These are phyloP conservation scores for Nephrotoma flavescens DNA, from an alignment of 2,888 invertebrate species.

Conservation along the genomic window DNA sequence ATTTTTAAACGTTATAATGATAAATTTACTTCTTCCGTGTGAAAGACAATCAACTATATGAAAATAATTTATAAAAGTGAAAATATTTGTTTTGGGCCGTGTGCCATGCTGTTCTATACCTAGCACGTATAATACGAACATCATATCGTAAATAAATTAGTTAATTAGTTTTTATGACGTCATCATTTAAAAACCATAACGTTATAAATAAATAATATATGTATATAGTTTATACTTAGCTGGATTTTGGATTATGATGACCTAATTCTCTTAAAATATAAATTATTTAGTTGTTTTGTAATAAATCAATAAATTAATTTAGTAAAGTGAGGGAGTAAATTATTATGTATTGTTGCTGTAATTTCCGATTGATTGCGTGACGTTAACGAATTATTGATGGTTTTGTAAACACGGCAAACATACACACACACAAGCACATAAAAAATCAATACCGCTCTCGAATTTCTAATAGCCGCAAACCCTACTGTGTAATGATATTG, in stretches of 20 bases:
- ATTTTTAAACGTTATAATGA: not conserved
- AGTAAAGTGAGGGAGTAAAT: not conserved
- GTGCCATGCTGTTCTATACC: too few relatives aligned
- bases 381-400: not conserved
- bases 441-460: not conserved
- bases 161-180: too few relatives aligned
- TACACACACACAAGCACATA: not conserved
- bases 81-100: too few relatives aligned
- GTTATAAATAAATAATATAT: not conserved
- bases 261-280: not conserved
- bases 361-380: not conserved
- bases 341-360: not conserved
- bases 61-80: too few relatives aligned
- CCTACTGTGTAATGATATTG: not conserved
- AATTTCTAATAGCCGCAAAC: not conserved
- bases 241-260: not conserved
- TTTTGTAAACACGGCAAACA: not conserved
- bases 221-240: not conserved
- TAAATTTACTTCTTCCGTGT: too few relatives aligned
- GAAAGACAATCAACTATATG: too few relatives aligned
- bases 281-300: not conserved
- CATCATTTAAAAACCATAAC: too few relatives aligned
- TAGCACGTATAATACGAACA: too few relatives aligned
- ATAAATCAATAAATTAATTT: not conserved
- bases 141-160: too few relatives aligned